Base-by-base conservation (phyloP, 1,140 invertebrate genomes). In the Lasaia peninsularis region DNA sequence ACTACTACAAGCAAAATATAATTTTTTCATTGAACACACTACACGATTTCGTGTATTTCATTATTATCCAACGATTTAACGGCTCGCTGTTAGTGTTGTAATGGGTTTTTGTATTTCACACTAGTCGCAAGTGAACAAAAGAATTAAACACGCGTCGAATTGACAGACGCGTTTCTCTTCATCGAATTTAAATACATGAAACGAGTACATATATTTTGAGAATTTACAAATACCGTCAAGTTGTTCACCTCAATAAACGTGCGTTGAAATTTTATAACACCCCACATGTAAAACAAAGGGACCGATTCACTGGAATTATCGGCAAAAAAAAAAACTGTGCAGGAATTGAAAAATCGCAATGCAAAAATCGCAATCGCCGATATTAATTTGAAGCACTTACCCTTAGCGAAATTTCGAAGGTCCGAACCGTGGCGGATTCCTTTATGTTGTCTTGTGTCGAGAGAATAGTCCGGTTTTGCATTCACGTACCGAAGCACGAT, bases 391-490 rank as follows among this genome's bases (percentile, higher is more conserved):
- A 63, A 31, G 40, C 24, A 79, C 81, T 87, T 56, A 87, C 84
- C 84, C 78, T 58, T 71, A 66, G 58, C 65, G 75, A 76, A 62
- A 71, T 69, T 65, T 64, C 63, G 70, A 59, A 74, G 60, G 64
- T 78, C 69, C 71, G 63, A 71, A 62, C 59, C 18, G 71, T 51
- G 56, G 72, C 62, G 69, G 78, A 71, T 78, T 78, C 74, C 74
- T 75, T 55, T 44, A 44, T 60, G 61, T 57, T 69, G 69, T 80
- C 69, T 73, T 57, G 66, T 78, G 69, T 73, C 61, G 73, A 72
- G 67, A 78, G 75, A 73, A 73, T 71, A 80, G 74, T 85, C 81
- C 84, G 84, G 73, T 79, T 87, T 83, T 74, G 79, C 79, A 85
- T 82, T 76, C 80, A 87, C 80, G 81, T 79, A 78, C 73, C 73